Evolutionary conservation across 35 echinoderm and acorn worm species (phyloP).

Genomic region (Hemicentrotus pulcherrimus): DNA sequence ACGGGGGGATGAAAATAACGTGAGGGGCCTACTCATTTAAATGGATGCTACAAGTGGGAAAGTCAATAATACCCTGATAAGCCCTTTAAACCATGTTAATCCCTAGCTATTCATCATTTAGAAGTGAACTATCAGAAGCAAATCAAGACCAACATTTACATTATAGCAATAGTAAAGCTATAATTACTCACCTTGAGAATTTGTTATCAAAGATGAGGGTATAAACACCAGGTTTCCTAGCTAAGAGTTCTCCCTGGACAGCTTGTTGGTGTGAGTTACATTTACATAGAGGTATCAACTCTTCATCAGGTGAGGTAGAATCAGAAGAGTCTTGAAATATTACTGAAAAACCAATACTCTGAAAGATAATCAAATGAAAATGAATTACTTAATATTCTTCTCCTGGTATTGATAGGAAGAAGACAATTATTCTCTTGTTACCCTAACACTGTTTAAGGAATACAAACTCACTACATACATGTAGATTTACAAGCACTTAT

Average conservation of each 20-base stretch:
- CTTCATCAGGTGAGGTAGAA: slow-evolving; percentile 15
- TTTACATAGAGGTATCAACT: slow-evolving; percentile 81
- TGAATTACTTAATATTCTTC: not conserved
- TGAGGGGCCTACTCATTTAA: too few relatives aligned
- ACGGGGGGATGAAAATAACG: too few relatives aligned
- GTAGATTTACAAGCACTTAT: too few relatives aligned
- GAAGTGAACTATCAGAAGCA: not conserved
- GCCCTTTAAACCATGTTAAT: not conserved
- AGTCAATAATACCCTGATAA: too few relatives aligned
- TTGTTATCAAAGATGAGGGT: slow-evolving; percentile 96
- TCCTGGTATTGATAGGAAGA: not conserved
- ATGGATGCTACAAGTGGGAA: too few relatives aligned
- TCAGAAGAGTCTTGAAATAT: slow-evolving; percentile 54
- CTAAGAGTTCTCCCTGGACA: slow-evolving; percentile 83
- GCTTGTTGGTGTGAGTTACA: slow-evolving; percentile 92
- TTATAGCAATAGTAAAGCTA: too few relatives aligned
- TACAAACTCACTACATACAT: too few relatives aligned
- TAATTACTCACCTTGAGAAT: slow-evolving; percentile 77
- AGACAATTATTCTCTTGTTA: not conserved
- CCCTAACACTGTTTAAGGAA: not conserved
- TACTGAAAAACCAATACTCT: slow-evolving; percentile 92
- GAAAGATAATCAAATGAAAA: slow-evolving; percentile 4
- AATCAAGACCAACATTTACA: too few relatives aligned
- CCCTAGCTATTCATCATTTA: not conserved
- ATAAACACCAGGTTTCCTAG: slow-evolving; percentile 84